Evolutionary conservation across 2,797 vertebrate species (phyloP).

Genomic region (Myioborus miniatus): DNA sequence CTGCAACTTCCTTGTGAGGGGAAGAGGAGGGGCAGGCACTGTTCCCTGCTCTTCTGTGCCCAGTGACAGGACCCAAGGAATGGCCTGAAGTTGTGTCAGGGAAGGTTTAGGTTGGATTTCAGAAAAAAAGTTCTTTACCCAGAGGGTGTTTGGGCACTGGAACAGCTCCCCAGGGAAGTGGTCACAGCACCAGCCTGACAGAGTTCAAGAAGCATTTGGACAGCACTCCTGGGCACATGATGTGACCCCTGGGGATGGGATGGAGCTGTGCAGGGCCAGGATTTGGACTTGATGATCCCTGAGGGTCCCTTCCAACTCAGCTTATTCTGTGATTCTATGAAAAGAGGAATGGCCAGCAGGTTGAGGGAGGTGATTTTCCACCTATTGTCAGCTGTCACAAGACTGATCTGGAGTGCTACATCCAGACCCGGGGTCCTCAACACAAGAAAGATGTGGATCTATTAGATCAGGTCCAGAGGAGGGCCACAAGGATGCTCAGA

Average conservation of each 20-base stretch:
- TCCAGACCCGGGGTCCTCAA: not conserved
- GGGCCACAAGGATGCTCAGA: not conserved
- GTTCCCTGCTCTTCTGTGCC: not conserved
- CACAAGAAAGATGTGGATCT: not conserved
- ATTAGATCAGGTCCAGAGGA: not conserved
- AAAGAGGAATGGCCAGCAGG: not conserved
- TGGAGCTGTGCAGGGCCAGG: not conserved
- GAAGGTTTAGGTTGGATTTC: not conserved
- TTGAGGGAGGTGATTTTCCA: not conserved
- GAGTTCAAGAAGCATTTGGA: rapidly evolving
- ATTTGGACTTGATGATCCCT: not conserved
- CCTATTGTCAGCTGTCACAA: rapidly evolving
- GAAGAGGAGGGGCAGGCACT: not conserved
- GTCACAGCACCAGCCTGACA: not conserved
- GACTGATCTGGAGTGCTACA: not conserved
- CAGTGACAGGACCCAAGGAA: not conserved
- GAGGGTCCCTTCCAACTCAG: not conserved
- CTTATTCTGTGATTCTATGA: not conserved
- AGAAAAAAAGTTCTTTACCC: not conserved
- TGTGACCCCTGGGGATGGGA: not conserved
- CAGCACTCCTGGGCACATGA: rapidly evolving
- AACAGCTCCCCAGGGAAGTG: not conserved
- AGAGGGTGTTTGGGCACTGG: not conserved
- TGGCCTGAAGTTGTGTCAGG: not conserved
- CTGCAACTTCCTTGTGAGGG: not conserved